Evolutionary conservation across 2,797 vertebrate genomes (phyloP).

Genomic region (Falco concolor): DNA sequence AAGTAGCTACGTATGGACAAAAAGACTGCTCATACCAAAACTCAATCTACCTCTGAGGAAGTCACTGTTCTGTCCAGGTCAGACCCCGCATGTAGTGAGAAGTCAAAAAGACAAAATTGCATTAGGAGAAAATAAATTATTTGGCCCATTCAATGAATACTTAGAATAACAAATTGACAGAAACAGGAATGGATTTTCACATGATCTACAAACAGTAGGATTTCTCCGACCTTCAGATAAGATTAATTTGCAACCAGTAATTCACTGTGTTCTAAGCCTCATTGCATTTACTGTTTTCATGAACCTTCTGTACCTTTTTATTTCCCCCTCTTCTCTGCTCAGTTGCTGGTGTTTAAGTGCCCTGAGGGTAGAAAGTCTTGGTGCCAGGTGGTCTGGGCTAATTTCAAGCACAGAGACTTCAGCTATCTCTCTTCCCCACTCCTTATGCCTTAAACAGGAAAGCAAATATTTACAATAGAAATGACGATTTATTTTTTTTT

Average conservation of each 20-base stretch:
- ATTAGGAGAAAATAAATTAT: background rate
- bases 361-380: background rate
- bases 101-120: background rate
- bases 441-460: background rate
- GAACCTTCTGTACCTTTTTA: background rate
- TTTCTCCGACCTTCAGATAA: background rate
- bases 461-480: background rate
- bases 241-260: slow-evolving; percentile 26
- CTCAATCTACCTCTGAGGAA: background rate
- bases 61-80: background rate
- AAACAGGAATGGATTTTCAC: background rate
- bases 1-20: background rate
- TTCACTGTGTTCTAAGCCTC: background rate
- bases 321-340: background rate
- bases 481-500: background rate
- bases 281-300: background rate
- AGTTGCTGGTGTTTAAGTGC: background rate
- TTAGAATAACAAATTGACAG: background rate
- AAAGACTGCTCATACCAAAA: background rate
- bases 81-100: background rate
- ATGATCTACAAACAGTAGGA: background rate
- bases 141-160: background rate
- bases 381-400: background rate
- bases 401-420: background rate
- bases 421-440: background rate